Evolutionary conservation across 2,888 invertebrate genomes (phyloP).

Genomic region (Blomia tropicalis): DNA sequence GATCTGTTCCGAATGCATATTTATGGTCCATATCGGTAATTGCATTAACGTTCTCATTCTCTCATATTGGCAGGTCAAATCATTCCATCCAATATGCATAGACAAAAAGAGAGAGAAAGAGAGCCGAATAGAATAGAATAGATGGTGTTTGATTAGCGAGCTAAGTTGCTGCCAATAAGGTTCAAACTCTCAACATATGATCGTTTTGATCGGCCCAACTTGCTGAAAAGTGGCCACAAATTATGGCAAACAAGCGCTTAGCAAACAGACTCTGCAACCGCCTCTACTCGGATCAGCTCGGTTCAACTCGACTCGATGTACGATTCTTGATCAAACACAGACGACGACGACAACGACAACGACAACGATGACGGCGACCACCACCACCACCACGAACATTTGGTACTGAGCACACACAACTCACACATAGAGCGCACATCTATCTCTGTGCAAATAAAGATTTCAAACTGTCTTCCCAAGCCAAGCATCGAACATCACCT

Average conservation of each 20-base stretch:
- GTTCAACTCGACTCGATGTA: not conserved
- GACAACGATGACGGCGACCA: too few relatives aligned
- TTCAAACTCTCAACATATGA: not conserved
- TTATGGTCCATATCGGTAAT: not conserved
- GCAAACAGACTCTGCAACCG: not conserved
- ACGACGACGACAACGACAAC: constrained; percentile 1
- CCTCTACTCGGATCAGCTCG: not conserved
- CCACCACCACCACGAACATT: not conserved
- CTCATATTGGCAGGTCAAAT: not conserved
- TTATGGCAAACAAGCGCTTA: constrained; percentile 7
- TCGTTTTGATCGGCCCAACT: not conserved
- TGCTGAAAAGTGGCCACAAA: constrained; percentile 11
- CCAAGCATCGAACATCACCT: constrained; percentile 9
- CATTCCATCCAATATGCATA: not conserved
- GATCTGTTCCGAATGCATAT: too few relatives aligned
- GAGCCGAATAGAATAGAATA: not conserved
- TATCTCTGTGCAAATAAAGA: constrained; percentile 9
- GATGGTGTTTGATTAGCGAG: constrained; percentile 3
- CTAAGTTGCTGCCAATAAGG: not conserved
- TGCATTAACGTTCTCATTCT: not conserved
- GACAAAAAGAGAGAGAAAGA: not conserved
- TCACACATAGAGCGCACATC: not conserved
- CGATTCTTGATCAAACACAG: constrained; percentile 8
- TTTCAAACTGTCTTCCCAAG: constrained; percentile 10
- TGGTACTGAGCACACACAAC: not conserved